phyloP scores from a whole-genome alignment of 2,888 invertebrate genomes.

The Drosophila heteroneura region DNA sequence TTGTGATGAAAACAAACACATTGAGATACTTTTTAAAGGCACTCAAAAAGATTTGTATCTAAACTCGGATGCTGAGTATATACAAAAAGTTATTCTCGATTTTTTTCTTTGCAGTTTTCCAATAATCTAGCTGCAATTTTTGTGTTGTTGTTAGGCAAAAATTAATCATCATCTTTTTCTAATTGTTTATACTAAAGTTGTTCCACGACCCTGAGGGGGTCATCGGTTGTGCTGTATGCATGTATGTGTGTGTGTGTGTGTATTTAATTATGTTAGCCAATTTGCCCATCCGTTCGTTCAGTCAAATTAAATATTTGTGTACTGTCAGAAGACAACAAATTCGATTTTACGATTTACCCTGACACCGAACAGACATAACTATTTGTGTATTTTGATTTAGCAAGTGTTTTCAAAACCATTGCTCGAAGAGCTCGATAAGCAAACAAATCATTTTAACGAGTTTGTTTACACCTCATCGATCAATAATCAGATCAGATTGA shows the following conservation, averaged over 20 bases:
- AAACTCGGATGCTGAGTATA: neutral
- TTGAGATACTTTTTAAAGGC: neutral
- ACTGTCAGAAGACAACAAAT: slow-evolving; percentile 42
- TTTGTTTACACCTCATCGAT: slow-evolving; percentile 29
- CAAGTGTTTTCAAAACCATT: slow-evolving; percentile 57
- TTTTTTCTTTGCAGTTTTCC: neutral
- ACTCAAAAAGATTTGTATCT: neutral
- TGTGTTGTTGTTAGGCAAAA: slow-evolving; percentile 14
- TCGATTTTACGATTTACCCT: slow-evolving; percentile 33
- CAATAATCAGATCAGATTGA: neutral
- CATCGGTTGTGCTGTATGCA: slow-evolving; percentile 27
- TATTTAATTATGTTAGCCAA: slow-evolving; percentile 18
- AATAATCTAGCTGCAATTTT: slow-evolving; percentile 8
- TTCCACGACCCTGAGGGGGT: slow-evolving; percentile 4
- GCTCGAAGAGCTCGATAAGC: slow-evolving; percentile 60
- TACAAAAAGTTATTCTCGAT: neutral
- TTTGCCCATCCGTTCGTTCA: slow-evolving; percentile 26
- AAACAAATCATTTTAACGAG: slow-evolving; percentile 55
- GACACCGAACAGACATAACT: slow-evolving; percentile 15
- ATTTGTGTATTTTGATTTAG: slow-evolving; percentile 55
- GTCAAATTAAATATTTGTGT: slow-evolving; percentile 32
- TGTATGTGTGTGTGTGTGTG: neutral
- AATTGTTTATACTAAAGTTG: slow-evolving; percentile 52
- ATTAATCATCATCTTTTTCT: slow-evolving; percentile 49
- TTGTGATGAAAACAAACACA: neutral